phyloP scores from a whole-genome alignment of 2,113 vertebrate genomes.

The Rhodinocichla rosea region DNA sequence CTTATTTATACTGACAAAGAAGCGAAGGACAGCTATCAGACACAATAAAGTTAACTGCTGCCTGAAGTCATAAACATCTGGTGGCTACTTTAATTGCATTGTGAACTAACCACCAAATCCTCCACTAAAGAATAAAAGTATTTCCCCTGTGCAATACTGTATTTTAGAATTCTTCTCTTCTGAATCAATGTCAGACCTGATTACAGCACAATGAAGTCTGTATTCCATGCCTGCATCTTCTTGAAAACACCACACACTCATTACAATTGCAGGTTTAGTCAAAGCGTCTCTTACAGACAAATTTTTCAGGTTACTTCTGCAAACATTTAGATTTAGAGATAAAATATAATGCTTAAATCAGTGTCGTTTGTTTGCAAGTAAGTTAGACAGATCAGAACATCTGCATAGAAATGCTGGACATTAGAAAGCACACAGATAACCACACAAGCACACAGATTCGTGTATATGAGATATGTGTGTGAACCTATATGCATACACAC shows the following conservation, averaged over 20 bases:
- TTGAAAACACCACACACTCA: neutral
- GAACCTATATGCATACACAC: neutral
- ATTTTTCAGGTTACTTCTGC: neutral
- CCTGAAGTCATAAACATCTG: slow-evolving; percentile 67
- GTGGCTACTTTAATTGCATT: slow-evolving; percentile 61
- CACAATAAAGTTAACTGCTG: slow-evolving; percentile 37
- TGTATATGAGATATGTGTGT: neutral
- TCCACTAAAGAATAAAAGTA: slow-evolving; percentile 14
- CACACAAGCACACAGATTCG: neutral
- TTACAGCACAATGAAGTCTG: slow-evolving; percentile 17
- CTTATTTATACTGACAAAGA: slow-evolving; percentile 21
- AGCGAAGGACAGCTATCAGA: neutral
- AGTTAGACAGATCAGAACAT: neutral
- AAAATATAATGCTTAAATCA: neutral
- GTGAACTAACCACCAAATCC: slow-evolving; percentile 41
- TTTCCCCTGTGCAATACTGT: slow-evolving; percentile 46
- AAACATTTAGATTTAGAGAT: neutral
- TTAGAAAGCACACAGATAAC: neutral
- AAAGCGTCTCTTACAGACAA: neutral
- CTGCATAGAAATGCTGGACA: neutral
- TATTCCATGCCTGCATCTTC: neutral
- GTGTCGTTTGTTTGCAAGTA: neutral
- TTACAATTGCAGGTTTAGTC: neutral
- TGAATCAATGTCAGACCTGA: slow-evolving; percentile 38
- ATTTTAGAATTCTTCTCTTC: slow-evolving; percentile 56